Evolutionary conservation across 2,888 invertebrate species (phyloP).

Genomic region (Frankliniella fusca): DNA sequence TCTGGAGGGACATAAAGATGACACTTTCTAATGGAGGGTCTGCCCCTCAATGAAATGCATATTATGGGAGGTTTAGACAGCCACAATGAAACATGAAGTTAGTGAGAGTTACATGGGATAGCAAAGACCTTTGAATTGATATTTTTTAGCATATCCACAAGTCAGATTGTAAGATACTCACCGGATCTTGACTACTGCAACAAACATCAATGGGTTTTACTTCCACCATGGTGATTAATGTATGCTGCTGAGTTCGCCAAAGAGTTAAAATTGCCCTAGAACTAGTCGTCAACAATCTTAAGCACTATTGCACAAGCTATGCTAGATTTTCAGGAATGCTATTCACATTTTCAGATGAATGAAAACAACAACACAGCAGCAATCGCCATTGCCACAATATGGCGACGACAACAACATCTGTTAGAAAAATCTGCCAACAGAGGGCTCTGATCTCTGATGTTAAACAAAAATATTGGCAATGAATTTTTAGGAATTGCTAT

Average conservation of each 20-base stretch:
- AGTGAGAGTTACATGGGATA: too few relatives aligned
- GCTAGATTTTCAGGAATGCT: neutral
- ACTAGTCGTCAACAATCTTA: neutral
- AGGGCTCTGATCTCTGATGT: neutral
- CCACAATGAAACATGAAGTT: too few relatives aligned
- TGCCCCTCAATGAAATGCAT: too few relatives aligned
- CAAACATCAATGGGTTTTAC: conserved; percentile 8
- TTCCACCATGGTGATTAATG: neutral
- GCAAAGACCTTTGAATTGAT: too few relatives aligned
- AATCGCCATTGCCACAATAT: neutral
- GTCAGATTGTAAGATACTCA: neutral
- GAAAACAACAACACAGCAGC: neutral
- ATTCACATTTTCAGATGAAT: neutral
- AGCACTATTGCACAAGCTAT: neutral
- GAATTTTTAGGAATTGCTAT: too few relatives aligned
- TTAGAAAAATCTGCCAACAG: neutral
- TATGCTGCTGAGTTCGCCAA: neutral
- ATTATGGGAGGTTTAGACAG: too few relatives aligned
- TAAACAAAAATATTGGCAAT: neutral
- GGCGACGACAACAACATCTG: neutral
- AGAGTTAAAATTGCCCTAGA: neutral
- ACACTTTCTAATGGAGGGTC: too few relatives aligned
- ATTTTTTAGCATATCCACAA: too few relatives aligned
- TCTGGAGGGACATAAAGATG: too few relatives aligned
- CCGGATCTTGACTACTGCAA: conserved; percentile 8